A percentile compares a stretch with the other conserved stretches of the same genome.
Conservation (phyloP, 2,113 vertebrate genomes). For the Sula dactylatra region DNA sequence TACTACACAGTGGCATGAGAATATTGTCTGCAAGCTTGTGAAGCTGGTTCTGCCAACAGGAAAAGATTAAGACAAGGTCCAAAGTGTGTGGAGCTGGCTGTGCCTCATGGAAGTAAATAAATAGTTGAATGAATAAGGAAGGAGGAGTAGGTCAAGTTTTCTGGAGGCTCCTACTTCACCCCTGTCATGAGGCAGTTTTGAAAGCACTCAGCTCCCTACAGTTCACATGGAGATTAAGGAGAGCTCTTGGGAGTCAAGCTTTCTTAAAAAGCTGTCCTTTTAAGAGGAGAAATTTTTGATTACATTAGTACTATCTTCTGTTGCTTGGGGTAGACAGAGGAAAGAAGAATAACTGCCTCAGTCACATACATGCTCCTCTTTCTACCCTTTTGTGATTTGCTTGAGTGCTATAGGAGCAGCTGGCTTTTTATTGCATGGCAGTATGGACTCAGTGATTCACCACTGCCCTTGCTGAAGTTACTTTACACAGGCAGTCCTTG, state of each 20-base stretch:
- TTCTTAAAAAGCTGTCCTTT: background rate
- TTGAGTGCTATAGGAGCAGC: background rate
- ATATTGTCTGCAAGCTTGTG: background rate
- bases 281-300: background rate
- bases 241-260: background rate
- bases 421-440: background rate
- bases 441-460: background rate
- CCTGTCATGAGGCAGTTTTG: background rate
- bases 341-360: background rate
- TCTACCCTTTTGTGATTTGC: background rate
- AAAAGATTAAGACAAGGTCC: background rate
- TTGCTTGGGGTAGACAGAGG: background rate
- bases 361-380: background rate
- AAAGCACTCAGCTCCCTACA: background rate
- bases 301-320: background rate
- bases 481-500: background rate
- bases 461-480: background rate
- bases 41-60: background rate
- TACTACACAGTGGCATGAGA: background rate
- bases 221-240: background rate
- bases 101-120: background rate
- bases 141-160: background rate
- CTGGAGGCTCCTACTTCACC: background rate
- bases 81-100: background rate
- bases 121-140: background rate